Evolutionary conservation across 2,888 invertebrate genomes (phyloP), one percentile per base, ranked within the genome.

Genomic region (Exocentrus adspersus): DNA sequence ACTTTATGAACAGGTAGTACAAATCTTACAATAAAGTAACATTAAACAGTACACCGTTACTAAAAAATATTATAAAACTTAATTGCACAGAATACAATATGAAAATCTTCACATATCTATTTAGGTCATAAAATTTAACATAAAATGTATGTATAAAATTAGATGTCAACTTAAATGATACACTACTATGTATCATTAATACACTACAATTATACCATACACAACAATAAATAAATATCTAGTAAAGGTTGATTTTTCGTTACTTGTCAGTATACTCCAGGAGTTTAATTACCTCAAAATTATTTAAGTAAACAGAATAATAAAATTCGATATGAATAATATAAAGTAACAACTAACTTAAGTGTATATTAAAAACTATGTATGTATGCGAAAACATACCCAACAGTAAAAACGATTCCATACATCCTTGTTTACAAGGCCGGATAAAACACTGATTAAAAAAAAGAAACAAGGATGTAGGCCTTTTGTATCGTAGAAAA

Each of bases 311-410:
- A 41, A 37, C 20, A 53, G 20, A 21, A 12, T 48, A 21, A 12
- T 48, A 48, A 32, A 53, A 53, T 53, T 42, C 42, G 9, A 53
- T 48, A 48, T n/a, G 42, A 62, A 58, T 46, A 66, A 56, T 41
- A 66, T 64, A 60, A 52, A 48, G 32, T 69, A 74, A 74, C 73
- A 74, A 75, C 72, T 73, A 73, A 74, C 69, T 73, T 75, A 76
- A 62, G 50, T 62, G 52, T 64, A 67, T 69, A 66, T 69, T 72
- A 72, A 70, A 74, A 73, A 73, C 75, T 75, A 75, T 72, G 69
- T 75, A 73, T 75, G 72, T 72, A 72, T 72, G 74, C 74, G 73
- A 75, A 72, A 76, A 75, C 77, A 77, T 76, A 77, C 76, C 75
- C 75, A 77, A 75, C 70, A 74, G 70, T 75, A 69, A 71, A 72